phyloP scores from a whole-genome alignment of 1,140 invertebrate genomes.

The Pseudomyrmex sp. region DNA sequence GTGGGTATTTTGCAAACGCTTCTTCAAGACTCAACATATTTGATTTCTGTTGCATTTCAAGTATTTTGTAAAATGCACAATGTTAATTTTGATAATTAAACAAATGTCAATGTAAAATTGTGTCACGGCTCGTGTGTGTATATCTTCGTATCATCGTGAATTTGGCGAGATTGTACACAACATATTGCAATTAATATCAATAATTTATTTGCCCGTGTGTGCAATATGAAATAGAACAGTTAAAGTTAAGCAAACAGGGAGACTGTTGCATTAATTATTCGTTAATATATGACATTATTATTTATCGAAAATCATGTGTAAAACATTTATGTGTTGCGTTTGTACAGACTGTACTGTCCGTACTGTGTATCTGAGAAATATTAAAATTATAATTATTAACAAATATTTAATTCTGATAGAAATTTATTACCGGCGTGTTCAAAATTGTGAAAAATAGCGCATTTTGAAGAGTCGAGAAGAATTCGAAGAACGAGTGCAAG shows the following conservation, averaged over 20 bases:
- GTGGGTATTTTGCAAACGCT: constrained; percentile 39
- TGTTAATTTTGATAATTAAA: constrained; percentile 30
- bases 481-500: background rate
- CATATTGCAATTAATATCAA: constrained; percentile 13
- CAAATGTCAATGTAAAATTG: constrained; percentile 20
- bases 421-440: no score
- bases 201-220: background rate
- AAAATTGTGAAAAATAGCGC: background rate
- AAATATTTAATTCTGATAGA: no score
- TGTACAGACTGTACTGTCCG: no score
- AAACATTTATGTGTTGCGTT: no score
- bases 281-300: background rate
- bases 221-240: background rate
- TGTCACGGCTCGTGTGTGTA: background rate
- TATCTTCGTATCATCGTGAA: background rate
- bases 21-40: constrained; percentile 48
- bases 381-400: no score
- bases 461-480: background rate
- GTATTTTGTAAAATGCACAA: background rate
- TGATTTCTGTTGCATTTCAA: background rate
- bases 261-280: constrained; percentile 8
- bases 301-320: no score
- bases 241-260: background rate
- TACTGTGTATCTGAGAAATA: no score
- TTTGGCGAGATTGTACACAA: constrained; percentile 6